Percentiles rank a stretch among this genome's conserved stretches.
Conservation (phyloP, 2,888 invertebrate species). For the Plagodis dolabraria region DNA sequence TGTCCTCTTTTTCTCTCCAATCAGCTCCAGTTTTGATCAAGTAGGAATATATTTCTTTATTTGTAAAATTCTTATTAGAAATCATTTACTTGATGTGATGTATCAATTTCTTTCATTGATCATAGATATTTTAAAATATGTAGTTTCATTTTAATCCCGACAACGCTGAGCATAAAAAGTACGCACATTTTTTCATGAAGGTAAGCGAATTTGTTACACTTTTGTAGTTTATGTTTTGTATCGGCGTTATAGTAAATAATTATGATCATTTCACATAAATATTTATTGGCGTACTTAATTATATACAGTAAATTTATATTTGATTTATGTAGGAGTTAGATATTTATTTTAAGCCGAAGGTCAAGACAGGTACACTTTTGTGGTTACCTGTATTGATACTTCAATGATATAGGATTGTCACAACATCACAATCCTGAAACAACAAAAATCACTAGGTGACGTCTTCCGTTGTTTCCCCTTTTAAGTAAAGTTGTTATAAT, state of each 20-base stretch:
- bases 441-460: conserved; percentile 35
- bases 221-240: no score
- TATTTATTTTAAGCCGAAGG: conserved; percentile 16
- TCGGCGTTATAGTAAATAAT: no score
- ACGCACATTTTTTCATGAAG: not conserved
- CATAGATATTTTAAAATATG: not conserved
- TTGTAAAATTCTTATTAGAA: no score
- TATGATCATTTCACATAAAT: no score
- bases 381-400: conserved; percentile 12
- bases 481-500: conserved; percentile 7
- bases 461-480: conserved; percentile 29
- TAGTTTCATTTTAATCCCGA: not conserved
- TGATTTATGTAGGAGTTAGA: conserved; percentile 11
- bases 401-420: conserved; percentile 8
- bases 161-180: not conserved
- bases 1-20: no score
- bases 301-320: not conserved
- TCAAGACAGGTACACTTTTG: conserved; percentile 5
- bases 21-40: no score
- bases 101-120: no score
- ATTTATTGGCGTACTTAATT: not conserved
- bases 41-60: no score
- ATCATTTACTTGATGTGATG: no score
- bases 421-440: conserved; percentile 16
- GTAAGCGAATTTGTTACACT: no score